These are phyloP conservation scores for Cordylochernes scorpioides DNA, from an alignment of 2,888 invertebrate genomes.

Conservation along the genomic window DNA sequence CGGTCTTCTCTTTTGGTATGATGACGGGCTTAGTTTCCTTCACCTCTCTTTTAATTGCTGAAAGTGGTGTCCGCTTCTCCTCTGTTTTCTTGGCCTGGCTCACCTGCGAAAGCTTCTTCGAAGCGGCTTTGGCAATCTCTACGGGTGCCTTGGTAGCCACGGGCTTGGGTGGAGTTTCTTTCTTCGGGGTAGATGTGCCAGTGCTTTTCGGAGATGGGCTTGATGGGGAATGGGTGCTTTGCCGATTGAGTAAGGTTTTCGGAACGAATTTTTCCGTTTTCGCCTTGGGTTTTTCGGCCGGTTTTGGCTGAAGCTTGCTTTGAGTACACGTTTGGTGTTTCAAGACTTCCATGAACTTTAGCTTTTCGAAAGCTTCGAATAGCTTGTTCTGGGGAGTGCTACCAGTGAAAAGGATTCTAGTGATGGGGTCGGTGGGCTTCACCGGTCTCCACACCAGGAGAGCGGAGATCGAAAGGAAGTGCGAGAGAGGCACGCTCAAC, in stretches of 20 bases:
- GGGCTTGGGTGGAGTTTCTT: too few species aligned
- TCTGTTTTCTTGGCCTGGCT: too few species aligned
- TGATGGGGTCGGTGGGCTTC: slow-evolving; percentile 68
- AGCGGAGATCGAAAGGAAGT: slow-evolving; percentile 73
- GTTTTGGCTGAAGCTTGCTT: slow-evolving; percentile 3
- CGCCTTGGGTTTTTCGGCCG: slow-evolving; percentile 1
- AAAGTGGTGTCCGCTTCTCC: too few species aligned
- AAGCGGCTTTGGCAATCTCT: too few species aligned
- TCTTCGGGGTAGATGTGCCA: slow-evolving; percentile 3
- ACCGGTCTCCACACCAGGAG: slow-evolving; percentile 83
- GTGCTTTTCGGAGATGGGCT: slow-evolving; percentile 8
- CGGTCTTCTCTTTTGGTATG: slow-evolving; percentile 5
- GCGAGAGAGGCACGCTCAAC: slow-evolving; percentile 57
- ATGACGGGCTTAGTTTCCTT: slow-evolving; percentile 3
- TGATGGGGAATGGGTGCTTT: slow-evolving; percentile 7
- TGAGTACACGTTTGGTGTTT: slow-evolving; percentile 8
- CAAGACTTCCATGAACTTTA: slow-evolving; percentile 34
- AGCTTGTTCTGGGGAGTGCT: slow-evolving; percentile 82
- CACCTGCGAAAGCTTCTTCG: too few species aligned
- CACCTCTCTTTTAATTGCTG: neutral
- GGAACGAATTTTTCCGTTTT: slow-evolving; percentile 5
- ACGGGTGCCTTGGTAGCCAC: too few species aligned
- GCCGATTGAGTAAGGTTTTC: slow-evolving; percentile 5
- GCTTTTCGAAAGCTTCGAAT: slow-evolving; percentile 69
- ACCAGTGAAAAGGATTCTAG: slow-evolving; percentile 78